Base-by-base conservation (phyloP, 92 coral and sea anemone genomes). In the Virgularia gustaviana region DNA sequence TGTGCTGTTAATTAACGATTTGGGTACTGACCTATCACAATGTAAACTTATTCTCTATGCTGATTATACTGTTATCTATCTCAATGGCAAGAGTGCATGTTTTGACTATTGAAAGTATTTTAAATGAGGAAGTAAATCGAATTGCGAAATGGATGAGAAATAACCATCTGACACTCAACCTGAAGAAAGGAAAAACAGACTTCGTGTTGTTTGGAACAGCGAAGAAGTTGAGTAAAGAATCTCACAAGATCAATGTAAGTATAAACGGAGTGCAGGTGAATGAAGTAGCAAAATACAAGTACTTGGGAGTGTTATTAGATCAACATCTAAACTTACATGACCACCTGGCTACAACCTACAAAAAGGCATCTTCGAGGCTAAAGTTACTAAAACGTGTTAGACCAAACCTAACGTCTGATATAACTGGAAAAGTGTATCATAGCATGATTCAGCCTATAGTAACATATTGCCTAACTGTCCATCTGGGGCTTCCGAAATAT, bases 381-480 rank as follows among this genome's bases (percentile, higher is more conserved):
- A 64, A 62, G 44, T 38, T 41, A 20, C 54, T 64, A 30, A 28
- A 41, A 64, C 30, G 34, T 2, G 39, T 64, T 20, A 38, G 71
- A 16, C 30, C 18, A n/a, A 22, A 19, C 12, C 12, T 39, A 54
- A 54, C 61, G 31, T 5, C 61, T 54, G 61, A 30, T 54, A 54
- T 54, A 54, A 35, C 28, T 54, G 61, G 61, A 24, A 54, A 54
- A 54, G 61, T 54, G 6, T 24, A 54, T 54, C 31, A 54, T 16
- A 23, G 61, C 13, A 54, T 58, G 35, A 54, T 54, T 54, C 32
- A 54, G 38, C 65, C 65, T 1, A 58, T 58, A 58, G 2, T 58
- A 58, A 58, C 65, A 58, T 58, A 58, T 28, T 58, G 65, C 39
- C 65, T 42, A 31, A 58, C 38, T 58, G 65, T 58, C 16, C 19